Percentiles rank a stretch among this genome's conserved stretches.
phyloP scores from a whole-genome alignment of 1,140 invertebrate genomes.

The Drosophila paulistorum region DNA sequence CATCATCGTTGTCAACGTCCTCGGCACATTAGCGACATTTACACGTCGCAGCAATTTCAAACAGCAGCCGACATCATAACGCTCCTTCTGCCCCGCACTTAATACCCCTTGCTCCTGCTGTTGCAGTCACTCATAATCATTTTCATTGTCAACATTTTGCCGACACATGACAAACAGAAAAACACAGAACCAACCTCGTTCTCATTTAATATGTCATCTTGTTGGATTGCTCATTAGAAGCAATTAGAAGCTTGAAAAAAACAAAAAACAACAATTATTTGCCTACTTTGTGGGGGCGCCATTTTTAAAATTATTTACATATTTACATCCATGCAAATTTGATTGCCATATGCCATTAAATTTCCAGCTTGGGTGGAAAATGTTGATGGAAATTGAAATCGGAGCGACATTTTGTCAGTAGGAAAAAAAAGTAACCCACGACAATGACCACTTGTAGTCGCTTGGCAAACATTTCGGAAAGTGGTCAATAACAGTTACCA shows the following conservation, averaged over 20 bases:
- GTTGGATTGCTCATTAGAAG: constrained; percentile 67
- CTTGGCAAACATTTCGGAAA: constrained; percentile 67
- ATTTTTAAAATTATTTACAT: constrained; percentile 62
- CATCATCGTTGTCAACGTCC: constrained; percentile 37
- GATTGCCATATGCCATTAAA: constrained; percentile 61
- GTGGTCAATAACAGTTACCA: constrained; percentile 42
- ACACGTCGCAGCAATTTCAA: constrained; percentile 79
- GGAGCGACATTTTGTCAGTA: constrained; percentile 13
- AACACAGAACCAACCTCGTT: constrained; percentile 19
- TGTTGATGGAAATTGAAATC: neutral
- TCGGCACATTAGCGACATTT: constrained; percentile 77
- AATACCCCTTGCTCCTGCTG: neutral
- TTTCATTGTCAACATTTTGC: constrained; percentile 78
- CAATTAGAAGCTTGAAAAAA: constrained; percentile 52
- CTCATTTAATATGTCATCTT: constrained; percentile 48
- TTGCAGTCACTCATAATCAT: constrained; percentile 74
- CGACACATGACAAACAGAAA: constrained; percentile 67
- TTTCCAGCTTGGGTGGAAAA: constrained; percentile 18
- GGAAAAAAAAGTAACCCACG: constrained; percentile 61
- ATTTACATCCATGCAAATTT: constrained; percentile 77
- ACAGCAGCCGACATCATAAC: constrained; percentile 69
- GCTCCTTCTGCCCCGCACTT: neutral
- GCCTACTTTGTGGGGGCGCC: constrained; percentile 38
- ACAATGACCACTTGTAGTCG: constrained; percentile 68
- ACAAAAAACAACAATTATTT: constrained; percentile 16